Evolutionary conservation across 2,113 vertebrate genomes (phyloP).

Genomic region (Macrotis lagotis): DNA sequence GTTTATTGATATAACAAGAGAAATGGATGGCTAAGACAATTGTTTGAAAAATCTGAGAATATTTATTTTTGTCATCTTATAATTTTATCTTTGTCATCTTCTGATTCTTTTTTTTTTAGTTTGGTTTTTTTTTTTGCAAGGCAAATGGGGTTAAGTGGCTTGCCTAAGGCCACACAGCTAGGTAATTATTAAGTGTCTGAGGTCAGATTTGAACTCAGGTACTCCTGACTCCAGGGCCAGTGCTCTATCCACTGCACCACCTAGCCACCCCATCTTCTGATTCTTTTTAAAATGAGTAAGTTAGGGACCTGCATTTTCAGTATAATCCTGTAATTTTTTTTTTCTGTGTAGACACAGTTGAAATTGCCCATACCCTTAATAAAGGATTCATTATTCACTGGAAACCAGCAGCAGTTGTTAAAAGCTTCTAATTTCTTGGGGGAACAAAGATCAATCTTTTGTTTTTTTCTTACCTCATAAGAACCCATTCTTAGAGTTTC

Average conservation of each 20-base stretch:
- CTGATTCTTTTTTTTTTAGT: not conserved
- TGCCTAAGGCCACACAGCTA: no score
- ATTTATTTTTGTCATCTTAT: not conserved
- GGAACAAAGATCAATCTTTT: conserved; percentile 6
- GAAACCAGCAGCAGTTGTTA: not conserved
- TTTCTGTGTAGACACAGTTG: not conserved
- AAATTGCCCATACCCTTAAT: not conserved
- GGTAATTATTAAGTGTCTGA: no score
- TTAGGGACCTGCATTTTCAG: not conserved
- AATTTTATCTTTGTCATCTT: no score
- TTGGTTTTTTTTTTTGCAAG: no score
- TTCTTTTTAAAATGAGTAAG: not conserved
- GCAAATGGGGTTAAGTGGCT: no score
- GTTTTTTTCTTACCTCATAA: not conserved
- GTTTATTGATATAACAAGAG: not conserved
- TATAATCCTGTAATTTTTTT: not conserved
- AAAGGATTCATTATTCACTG: not conserved
- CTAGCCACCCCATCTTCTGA: no score
- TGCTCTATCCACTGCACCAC: no score
- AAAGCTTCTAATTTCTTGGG: not conserved
- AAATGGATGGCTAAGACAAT: not conserved
- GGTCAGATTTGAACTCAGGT: no score
- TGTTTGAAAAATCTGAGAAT: conserved; percentile 5
- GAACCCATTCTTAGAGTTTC: not conserved
- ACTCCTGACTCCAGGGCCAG: no score